These are phyloP conservation scores for Rugalucina vietnamica DNA, from an alignment of 2,888 invertebrate species.

Conservation along the genomic window DNA sequence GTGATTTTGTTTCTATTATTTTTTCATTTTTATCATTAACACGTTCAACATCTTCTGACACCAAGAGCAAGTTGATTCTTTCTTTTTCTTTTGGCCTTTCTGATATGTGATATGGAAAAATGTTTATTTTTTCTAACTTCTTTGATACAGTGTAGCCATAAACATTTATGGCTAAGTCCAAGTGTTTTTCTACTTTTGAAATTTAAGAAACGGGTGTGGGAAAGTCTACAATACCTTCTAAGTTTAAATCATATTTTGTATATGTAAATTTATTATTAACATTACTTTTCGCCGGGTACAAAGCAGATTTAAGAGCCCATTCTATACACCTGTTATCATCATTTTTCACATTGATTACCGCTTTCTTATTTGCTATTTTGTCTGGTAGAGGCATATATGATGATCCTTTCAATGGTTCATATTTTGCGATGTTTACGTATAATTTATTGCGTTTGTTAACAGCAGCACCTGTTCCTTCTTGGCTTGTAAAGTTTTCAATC, in stretches of 20 bases:
- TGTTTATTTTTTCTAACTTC: conserved; percentile 23
- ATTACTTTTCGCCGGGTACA: conserved; percentile 26
- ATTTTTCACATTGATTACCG: conserved; percentile 31
- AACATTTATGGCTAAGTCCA: conserved; percentile 35
- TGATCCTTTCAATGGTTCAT: conserved; percentile 42
- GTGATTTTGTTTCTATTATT: background rate
- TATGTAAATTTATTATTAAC: conserved; percentile 21
- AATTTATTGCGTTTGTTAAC: conserved; percentile 36
- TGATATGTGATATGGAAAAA: conserved; percentile 44
- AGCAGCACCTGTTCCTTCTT: no score
- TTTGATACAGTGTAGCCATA: conserved; percentile 25
- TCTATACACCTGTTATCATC: conserved; percentile 33
- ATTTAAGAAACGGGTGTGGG: conserved; percentile 37
- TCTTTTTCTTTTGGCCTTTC: conserved; percentile 27
- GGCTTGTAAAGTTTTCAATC: conserved; percentile 33
- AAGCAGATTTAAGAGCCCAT: conserved; percentile 28
- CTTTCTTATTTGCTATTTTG: conserved; percentile 35
- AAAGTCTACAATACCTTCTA: conserved; percentile 23
- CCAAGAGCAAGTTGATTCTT: conserved; percentile 13
- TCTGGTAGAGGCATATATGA: conserved; percentile 41
- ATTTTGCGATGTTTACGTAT: conserved; percentile 38
- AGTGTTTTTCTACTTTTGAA: conserved; percentile 26
- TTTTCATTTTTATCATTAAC: background rate
- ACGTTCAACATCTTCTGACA: conserved; percentile 28
- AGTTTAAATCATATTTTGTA: conserved; percentile 12